Evolutionary conservation across 2,113 vertebrate genomes (phyloP).

Genomic region (Hippocampus zosterae): DNA sequence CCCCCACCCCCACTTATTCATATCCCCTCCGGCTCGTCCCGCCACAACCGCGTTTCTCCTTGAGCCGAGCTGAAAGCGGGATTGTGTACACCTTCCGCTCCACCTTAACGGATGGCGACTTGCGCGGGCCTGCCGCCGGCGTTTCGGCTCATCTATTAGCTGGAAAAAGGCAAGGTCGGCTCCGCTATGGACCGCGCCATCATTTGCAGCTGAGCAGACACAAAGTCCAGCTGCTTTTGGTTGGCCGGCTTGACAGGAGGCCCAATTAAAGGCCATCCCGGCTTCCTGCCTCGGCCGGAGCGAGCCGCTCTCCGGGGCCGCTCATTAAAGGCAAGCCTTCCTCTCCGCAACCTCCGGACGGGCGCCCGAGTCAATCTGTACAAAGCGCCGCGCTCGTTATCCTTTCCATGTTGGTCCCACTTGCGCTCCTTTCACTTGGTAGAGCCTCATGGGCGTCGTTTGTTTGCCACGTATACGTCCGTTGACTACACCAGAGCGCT

Average conservation of each 20-base stretch:
- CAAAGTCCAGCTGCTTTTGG: conserved; percentile 41
- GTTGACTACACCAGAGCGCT: neutral
- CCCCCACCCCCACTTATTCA: conserved; percentile 52
- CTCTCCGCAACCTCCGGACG: conserved; percentile 56
- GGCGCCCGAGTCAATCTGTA: conserved; percentile 64
- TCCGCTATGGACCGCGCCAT: neutral
- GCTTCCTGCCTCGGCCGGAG: conserved; percentile 60
- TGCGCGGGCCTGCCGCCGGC: too few species aligned
- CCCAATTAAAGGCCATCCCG: conserved; percentile 73
- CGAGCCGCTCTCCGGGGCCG: conserved; percentile 64
- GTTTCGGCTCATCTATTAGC: too few species aligned
- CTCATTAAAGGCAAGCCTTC: conserved; percentile 71
- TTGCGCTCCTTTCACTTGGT: conserved; percentile 27
- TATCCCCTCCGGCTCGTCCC: conserved; percentile 61
- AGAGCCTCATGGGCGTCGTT: conserved; percentile 13
- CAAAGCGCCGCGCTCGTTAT: conserved; percentile 61
- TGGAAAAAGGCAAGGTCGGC: neutral
- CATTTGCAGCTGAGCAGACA: conserved; percentile 24
- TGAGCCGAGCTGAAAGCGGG: conserved; percentile 48
- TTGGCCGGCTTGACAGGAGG: conserved; percentile 44
- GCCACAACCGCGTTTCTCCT: conserved; percentile 60
- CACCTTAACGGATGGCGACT: too few species aligned
- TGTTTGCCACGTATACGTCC: neutral
- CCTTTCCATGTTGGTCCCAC: conserved; percentile 43
- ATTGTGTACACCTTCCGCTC: neutral